Conservation (phyloP, 2,113 vertebrate genomes). For the Herpetotheres cachinnans region DNA sequence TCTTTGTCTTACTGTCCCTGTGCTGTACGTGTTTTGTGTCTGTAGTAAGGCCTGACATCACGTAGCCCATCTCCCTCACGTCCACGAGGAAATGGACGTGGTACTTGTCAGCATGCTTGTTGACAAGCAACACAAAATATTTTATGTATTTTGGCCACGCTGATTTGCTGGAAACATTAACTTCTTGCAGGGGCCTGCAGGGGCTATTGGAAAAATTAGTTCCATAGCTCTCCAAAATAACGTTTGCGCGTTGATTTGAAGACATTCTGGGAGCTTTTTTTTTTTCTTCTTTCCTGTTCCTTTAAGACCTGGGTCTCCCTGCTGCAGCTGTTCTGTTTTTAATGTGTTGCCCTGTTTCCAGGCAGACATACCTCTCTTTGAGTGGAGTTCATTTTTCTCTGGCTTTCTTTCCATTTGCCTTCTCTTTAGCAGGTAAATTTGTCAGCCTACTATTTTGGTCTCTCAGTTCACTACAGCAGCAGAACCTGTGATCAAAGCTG, state of each 20-base stretch:
- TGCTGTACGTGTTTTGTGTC: not conserved
- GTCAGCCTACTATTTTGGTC: not conserved
- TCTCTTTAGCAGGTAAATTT: not conserved
- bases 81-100: not conserved
- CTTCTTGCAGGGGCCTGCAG: slow-evolving; percentile 15
- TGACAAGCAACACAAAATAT: not conserved
- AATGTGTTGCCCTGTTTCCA: slow-evolving; percentile 18
- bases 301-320: not conserved
- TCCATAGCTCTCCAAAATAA: not conserved
- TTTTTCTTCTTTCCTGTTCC: not conserved
- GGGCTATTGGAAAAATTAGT: not conserved
- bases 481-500: not conserved
- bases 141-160: not conserved
- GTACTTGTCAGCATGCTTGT: not conserved
- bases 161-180: not conserved
- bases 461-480: not conserved
- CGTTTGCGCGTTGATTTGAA: slow-evolving; percentile 7
- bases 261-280: not conserved
- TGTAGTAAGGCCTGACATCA: not conserved
- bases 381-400: not conserved
- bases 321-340: slow-evolving; percentile 10
- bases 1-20: not conserved
- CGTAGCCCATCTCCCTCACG: not conserved
- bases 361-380: not conserved
- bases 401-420: not conserved